Conservation (phyloP, 2,113 vertebrate species). For the Sebastes schlegelii region DNA sequence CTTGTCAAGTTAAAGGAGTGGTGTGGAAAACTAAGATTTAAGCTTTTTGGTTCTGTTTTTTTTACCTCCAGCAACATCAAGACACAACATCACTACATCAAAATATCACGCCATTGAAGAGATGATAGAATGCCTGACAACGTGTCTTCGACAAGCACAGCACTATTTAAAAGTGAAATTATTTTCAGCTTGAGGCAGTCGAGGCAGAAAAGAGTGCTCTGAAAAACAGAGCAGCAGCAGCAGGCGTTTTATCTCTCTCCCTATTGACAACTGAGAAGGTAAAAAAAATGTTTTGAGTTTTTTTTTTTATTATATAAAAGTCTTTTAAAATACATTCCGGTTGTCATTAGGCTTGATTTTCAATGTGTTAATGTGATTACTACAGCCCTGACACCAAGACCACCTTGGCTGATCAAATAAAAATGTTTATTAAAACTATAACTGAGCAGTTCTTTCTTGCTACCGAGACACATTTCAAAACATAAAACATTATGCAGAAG, state of each 20-base stretch:
- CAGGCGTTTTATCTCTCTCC: neutral
- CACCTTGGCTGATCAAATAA: slow-evolving; percentile 9
- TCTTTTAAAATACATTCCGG: neutral
- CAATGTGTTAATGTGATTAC: neutral
- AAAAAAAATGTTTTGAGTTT: neutral
- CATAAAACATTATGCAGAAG: slow-evolving; percentile 18
- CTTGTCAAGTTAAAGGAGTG: neutral
- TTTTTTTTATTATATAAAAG: neutral
- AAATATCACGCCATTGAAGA: slow-evolving; percentile 25
- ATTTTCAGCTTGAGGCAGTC: slow-evolving; percentile 47
- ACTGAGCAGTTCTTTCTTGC: slow-evolving; percentile 5
- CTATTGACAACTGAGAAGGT: neutral
- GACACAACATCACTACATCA: no score
- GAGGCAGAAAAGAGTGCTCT: slow-evolving; percentile 2
- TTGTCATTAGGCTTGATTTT: neutral
- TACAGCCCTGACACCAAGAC: neutral
- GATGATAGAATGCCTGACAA: slow-evolving; percentile 38
- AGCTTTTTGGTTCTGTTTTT: neutral
- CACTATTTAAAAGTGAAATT: slow-evolving; percentile 48
- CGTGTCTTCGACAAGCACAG: slow-evolving; percentile 23
- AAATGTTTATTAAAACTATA: slow-evolving; percentile 5
- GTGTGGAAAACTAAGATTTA: slow-evolving; percentile 14
- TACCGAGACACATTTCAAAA: slow-evolving; percentile 1
- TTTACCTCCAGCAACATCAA: slow-evolving; percentile 23
- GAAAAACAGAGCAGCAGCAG: slow-evolving; percentile 18